Conservation (phyloP, 2,797 vertebrate genomes). For the Columba guinea region DNA sequence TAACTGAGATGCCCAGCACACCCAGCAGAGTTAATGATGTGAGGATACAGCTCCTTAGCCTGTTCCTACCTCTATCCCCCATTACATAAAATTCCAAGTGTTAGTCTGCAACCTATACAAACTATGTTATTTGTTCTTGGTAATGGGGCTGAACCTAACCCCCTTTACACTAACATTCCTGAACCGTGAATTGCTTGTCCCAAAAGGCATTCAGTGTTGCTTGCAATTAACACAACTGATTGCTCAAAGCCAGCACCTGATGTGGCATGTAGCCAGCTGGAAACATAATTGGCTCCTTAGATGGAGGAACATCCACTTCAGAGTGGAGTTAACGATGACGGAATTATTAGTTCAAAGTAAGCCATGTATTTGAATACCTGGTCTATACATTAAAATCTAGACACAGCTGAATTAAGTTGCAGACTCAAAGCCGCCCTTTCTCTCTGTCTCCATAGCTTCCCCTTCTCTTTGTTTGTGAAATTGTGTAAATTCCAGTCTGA, state of each 20-base stretch:
- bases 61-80: background rate
- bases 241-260: constrained; percentile 55
- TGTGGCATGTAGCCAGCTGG: constrained; percentile 21
- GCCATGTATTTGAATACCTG: constrained; percentile 56
- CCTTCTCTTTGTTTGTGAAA: constrained; percentile 38
- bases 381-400: constrained; percentile 39
- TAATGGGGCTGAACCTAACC: constrained; percentile 48
- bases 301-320: constrained; percentile 32
- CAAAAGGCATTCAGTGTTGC: constrained; percentile 51
- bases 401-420: background rate
- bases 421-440: constrained; percentile 22
- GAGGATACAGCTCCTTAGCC: background rate
- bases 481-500: constrained; percentile 31
- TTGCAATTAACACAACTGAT: constrained; percentile 61
- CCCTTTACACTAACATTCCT: constrained; percentile 36
- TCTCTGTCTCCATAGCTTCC: constrained; percentile 43
- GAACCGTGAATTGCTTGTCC: constrained; percentile 49
- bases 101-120: background rate
- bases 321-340: background rate
- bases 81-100: background rate
- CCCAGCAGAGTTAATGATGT: background rate
- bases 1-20: background rate
- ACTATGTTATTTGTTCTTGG: background rate
- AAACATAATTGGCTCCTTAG: constrained; percentile 51
- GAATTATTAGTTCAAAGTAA: constrained; percentile 50